phyloP scores from a whole-genome alignment of 64 coral and sea anemone genomes.

The Exaiptasia diaphana region DNA sequence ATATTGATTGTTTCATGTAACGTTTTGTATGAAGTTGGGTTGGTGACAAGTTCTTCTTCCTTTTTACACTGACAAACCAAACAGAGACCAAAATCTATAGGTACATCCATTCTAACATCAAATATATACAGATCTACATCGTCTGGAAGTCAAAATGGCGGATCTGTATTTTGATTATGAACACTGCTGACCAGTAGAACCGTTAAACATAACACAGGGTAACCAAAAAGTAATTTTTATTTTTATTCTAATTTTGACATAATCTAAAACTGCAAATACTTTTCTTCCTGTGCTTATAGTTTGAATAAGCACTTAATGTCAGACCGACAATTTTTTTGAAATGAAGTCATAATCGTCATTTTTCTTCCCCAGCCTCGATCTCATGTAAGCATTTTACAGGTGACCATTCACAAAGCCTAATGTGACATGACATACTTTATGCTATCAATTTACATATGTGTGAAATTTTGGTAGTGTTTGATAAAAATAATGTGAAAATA shows the following conservation, averaged over 20 bases:
- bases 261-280: background rate
- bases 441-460: no score
- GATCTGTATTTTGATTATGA: slow-evolving; percentile 1
- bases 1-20: slow-evolving; percentile 21
- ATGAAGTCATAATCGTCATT: background rate
- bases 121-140: slow-evolving; percentile 23
- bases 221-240: background rate
- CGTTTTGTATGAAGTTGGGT: slow-evolving; percentile 9
- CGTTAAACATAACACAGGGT: background rate
- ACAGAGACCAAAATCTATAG: slow-evolving; percentile 48
- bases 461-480: no score
- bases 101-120: background rate
- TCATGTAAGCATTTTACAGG: no score
- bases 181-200: background rate
- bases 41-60: slow-evolving; percentile 39
- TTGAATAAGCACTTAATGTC: background rate
- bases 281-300: background rate
- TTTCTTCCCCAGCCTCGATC: background rate
- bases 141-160: slow-evolving; percentile 59
- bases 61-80: slow-evolving; percentile 55
- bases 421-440: no score
- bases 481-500: no score
- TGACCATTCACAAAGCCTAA: no score
- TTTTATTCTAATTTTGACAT: background rate
- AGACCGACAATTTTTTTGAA: background rate